These are phyloP conservation scores for Nematopogon swammerdamellus DNA, from an alignment of 2,888 invertebrate genomes.

Conservation along the genomic window DNA sequence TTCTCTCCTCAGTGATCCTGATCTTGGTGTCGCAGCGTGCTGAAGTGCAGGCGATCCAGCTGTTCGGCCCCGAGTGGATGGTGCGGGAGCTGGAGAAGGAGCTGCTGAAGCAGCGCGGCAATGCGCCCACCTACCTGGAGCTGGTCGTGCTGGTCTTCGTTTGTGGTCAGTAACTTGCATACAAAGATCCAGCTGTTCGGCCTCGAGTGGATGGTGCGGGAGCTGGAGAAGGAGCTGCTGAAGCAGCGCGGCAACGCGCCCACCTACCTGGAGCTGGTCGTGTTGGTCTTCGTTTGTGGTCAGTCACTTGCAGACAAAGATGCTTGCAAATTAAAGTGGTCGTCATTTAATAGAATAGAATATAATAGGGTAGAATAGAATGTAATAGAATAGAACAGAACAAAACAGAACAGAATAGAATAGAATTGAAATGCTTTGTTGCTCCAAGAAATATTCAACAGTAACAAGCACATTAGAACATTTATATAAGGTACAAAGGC, in stretches of 20 bases:
- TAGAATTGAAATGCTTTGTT: no score
- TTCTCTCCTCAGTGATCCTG: conserved; percentile 66
- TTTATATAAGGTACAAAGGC: no score
- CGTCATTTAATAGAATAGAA: no score
- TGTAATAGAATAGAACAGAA: no score
- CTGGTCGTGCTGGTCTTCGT: conserved; percentile 81
- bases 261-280: conserved; percentile 77
- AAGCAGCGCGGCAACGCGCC: conserved; percentile 84
- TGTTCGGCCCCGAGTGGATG: conserved; percentile 71
- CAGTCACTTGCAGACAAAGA: no score
- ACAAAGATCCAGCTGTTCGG: conserved; percentile 71
- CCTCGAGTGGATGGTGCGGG: conserved; percentile 63
- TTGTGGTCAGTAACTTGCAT: conserved; percentile 65
- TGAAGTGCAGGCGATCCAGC: conserved; percentile 69
- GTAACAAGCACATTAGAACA: no score
- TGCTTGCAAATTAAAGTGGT: no score
- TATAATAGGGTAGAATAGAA: no score
- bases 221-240: conserved; percentile 59
- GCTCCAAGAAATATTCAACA: no score
- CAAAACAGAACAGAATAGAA: no score
- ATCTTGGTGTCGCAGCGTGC: conserved; percentile 91
- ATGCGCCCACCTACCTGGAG: conserved; percentile 81
- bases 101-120: conserved; percentile 73
- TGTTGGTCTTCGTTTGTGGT: conserved; percentile 83
- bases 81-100: conserved; percentile 59